Conservation (phyloP, 2,888 invertebrate species). For the Netelia fuscicornis region DNA sequence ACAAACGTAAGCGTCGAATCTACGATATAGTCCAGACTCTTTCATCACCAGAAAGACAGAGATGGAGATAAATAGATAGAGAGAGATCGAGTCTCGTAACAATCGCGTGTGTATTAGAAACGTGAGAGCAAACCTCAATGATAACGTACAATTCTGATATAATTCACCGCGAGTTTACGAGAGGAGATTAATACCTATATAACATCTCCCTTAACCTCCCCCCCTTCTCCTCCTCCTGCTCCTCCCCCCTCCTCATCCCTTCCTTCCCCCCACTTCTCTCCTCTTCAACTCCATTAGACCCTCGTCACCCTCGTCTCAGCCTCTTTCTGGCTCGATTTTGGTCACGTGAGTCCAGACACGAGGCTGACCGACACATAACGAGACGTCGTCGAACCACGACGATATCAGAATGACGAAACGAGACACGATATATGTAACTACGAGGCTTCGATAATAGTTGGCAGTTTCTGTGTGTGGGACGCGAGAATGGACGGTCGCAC, state of each 20-base stretch:
- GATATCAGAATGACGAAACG: background rate
- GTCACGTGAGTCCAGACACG: conserved; percentile 52
- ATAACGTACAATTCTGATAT: conserved; percentile 49
- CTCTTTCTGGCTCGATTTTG: conserved; percentile 12
- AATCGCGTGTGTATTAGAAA: conserved; percentile 30
- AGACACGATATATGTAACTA: background rate
- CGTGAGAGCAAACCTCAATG: conserved; percentile 50
- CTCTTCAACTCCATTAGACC: background rate
- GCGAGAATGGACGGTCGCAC: background rate
- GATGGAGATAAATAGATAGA: background rate
- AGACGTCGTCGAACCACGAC: conserved; percentile 11
- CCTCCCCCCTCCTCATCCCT: too few species aligned
- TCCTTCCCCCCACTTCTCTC: too few species aligned
- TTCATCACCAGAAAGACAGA: background rate
- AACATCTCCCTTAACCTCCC: conserved; percentile 2
- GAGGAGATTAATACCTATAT: conserved; percentile 51
- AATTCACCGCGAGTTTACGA: conserved; percentile 59
- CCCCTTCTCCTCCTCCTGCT: background rate
- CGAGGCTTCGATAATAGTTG: background rate
- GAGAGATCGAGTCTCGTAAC: conserved; percentile 5
- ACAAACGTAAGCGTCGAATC: conserved; percentile 7
- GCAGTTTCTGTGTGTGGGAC: background rate
- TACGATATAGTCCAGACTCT: background rate
- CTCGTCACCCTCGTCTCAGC: background rate
- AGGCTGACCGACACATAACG: conserved; percentile 48